phyloP scores from a whole-genome alignment of 2,888 invertebrate genomes.

The Silvanus unidentatus region DNA sequence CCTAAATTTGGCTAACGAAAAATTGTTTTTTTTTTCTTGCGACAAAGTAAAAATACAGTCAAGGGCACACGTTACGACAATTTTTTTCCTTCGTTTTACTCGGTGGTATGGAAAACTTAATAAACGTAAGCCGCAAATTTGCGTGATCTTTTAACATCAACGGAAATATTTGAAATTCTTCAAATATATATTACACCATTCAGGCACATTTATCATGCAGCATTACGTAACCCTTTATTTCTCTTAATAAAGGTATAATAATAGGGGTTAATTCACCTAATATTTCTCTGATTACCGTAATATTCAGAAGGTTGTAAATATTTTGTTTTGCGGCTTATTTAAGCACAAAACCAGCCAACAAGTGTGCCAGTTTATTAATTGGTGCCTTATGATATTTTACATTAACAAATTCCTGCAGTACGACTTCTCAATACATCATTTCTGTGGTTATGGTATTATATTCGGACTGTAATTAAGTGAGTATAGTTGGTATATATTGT shows the following conservation, averaged over 20 bases:
- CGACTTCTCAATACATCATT: too few relatives aligned
- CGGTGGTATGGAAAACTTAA: neutral
- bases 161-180: slow-evolving; percentile 23
- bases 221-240: slow-evolving; percentile 20
- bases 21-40: too few relatives aligned
- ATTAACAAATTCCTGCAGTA: too few relatives aligned
- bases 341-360: neutral
- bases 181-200: slow-evolving; percentile 16
- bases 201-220: slow-evolving; percentile 22
- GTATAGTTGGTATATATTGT: too few relatives aligned
- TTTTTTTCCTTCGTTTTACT: too few relatives aligned
- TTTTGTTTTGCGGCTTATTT: too few relatives aligned
- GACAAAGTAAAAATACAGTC: too few relatives aligned
- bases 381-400: too few relatives aligned
- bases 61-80: too few relatives aligned
- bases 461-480: too few relatives aligned
- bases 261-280: slow-evolving; percentile 24
- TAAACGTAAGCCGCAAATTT: neutral
- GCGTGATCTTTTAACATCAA: neutral
- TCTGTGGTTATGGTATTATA: too few relatives aligned
- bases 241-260: slow-evolving; percentile 23
- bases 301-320: neutral
- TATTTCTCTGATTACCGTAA: slow-evolving; percentile 10
- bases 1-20: too few relatives aligned
- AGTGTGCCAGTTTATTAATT: neutral